Percentiles rank a stretch among this genome's conserved stretches.
Evolutionary conservation across 2,888 invertebrate species (phyloP).

Genomic region (Erebia epiphron): DNA sequence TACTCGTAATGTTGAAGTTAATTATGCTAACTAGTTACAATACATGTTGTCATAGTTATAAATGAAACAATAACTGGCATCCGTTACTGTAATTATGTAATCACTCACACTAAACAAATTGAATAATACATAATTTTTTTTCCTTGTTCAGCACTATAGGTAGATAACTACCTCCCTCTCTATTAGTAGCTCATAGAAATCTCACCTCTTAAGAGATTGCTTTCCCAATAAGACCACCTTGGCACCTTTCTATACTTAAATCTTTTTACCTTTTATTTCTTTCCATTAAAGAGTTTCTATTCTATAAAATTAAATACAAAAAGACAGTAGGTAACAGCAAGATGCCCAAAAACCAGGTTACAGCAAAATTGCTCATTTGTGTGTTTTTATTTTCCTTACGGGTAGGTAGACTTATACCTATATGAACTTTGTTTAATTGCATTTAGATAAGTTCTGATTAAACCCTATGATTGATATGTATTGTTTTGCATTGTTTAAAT

Average conservation of each 20-base stretch:
- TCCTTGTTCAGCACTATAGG: neutral
- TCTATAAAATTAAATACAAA: too few species aligned
- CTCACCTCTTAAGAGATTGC: too few species aligned
- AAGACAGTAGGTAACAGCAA: too few species aligned
- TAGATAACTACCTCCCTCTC: neutral
- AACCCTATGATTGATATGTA: neutral
- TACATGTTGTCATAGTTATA: neutral
- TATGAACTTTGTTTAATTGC: neutral
- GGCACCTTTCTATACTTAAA: too few species aligned
- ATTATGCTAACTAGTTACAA: neutral
- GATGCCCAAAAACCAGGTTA: too few species aligned
- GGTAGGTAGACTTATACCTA: neutral
- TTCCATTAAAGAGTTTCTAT: too few species aligned
- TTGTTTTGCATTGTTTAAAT: too few species aligned
- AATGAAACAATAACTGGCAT: slow-evolving; percentile 31
- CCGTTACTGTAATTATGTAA: slow-evolving; percentile 15
- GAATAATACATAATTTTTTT: neutral
- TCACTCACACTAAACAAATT: neutral
- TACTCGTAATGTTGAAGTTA: too few species aligned
- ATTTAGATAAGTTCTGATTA: neutral
- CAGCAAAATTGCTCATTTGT: too few species aligned
- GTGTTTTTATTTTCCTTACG: neutral
- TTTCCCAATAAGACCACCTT: too few species aligned
- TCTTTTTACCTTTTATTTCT: too few species aligned
- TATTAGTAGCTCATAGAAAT: neutral